Evolutionary conservation across 2,888 invertebrate species (phyloP), one percentile per base, ranked within the genome.

Genomic region (Latrodectus elegans): DNA sequence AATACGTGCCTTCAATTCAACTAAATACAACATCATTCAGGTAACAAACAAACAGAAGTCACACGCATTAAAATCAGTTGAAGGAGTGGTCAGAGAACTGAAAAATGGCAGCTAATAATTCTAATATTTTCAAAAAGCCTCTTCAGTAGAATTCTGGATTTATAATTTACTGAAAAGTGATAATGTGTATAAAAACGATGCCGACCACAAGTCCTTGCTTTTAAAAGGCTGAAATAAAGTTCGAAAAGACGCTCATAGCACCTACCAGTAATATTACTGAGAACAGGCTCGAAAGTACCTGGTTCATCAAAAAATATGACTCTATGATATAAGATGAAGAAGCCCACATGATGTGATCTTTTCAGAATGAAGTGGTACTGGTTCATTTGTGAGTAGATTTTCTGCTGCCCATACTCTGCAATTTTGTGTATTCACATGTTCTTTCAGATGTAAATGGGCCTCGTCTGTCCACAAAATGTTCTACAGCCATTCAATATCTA

Each of bases 1-100:
- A 52, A 77, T 77, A 2, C 77, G 22, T 77, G 52, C 0, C 52
- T 77, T 77, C 67, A 68, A 77, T 15, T 67, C 68, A 68, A 67
- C 67, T 67, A 77, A 67, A 67, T 6, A 52, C 68, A 68, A 51
- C 51, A 68, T 26, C n/a, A 38, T 77, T 77, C 8, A 67, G 49
- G 9, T 51, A 68, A 49, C 67, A 70, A 26, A 70, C 12, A 79
- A 55, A 11, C 38, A 79, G 70, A 77, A 68, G 52, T 77, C 52
- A 77, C 53, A 77, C 4, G 68, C 1, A 11, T 67, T 67, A 11
- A 77, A 17, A 17, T 67, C 51, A 8, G 14, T 38, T 38, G 51
- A 2, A 1, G 4, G 38, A 1, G 11, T 49, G 12, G 67, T 0
- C 67, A 38, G 15, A 0, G 3, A 17, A 49, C 8, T 17, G 14